These are phyloP conservation scores for Sminthopsis crassicaudata DNA, from an alignment of 2,113 vertebrate species.

Conservation along the genomic window DNA sequence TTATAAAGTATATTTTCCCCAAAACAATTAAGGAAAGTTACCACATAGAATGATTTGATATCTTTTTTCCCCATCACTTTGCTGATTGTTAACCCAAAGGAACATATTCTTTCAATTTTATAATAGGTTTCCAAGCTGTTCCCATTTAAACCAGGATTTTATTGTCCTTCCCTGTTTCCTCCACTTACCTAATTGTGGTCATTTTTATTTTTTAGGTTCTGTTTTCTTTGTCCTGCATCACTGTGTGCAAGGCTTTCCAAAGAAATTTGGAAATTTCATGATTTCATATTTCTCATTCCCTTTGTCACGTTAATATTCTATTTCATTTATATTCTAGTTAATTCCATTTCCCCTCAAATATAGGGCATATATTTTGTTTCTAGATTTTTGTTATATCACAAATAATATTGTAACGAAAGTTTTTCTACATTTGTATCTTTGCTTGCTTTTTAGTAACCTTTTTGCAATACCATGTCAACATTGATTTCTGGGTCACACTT, in stretches of 20 bases:
- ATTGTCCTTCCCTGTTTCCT: background rate
- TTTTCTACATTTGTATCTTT: background rate
- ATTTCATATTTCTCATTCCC: background rate
- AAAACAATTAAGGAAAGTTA: background rate
- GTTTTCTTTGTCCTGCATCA: background rate
- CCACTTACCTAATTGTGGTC: background rate
- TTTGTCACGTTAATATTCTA: background rate
- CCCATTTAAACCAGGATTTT: background rate
- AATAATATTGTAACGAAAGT: background rate
- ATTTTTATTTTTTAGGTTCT: background rate
- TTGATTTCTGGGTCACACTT: background rate
- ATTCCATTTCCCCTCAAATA: background rate
- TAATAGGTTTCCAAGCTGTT: background rate
- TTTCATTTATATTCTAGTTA: background rate
- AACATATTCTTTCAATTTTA: background rate
- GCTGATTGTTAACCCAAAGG: background rate
- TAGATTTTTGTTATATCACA: background rate
- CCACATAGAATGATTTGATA: background rate
- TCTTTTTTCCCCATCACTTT: background rate
- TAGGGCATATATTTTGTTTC: background rate
- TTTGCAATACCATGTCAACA: background rate
- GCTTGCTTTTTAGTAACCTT: background rate
- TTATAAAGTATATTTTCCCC: background rate
- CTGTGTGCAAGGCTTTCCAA: background rate
- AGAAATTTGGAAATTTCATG: no score